Evolutionary conservation across 2,113 vertebrate species (phyloP).

Genomic region (Pogona vitticeps): DNA sequence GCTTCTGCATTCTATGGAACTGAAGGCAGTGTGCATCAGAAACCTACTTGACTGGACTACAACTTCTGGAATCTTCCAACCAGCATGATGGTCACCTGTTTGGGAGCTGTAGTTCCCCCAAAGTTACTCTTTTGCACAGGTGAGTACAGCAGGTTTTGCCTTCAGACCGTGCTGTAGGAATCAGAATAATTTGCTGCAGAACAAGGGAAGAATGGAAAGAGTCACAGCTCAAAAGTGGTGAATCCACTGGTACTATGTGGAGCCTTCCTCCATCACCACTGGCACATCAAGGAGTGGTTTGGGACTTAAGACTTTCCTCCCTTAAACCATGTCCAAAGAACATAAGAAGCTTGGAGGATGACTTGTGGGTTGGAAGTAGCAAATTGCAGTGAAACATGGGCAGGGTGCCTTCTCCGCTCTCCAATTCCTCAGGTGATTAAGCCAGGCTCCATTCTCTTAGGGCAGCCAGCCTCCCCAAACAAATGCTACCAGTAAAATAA

Average conservation of each 20-base stretch:
- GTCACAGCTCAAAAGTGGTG: neutral
- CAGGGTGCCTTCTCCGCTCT: neutral
- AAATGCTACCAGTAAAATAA: neutral
- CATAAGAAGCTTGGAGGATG: neutral
- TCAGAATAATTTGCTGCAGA: conserved; percentile 1
- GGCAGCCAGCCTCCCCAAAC: neutral
- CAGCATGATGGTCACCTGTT: too few species aligned
- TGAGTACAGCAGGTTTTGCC: neutral
- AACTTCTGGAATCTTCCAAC: too few species aligned
- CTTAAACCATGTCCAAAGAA: fast-evolving
- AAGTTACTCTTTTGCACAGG: too few species aligned
- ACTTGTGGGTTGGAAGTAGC: neutral
- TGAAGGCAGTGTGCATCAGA: too few species aligned
- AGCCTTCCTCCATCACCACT: neutral
- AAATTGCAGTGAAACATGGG: neutral
- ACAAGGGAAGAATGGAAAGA: neutral
- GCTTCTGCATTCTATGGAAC: too few species aligned
- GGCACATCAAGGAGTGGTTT: neutral
- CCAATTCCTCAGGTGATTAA: neutral
- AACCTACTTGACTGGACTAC: too few species aligned
- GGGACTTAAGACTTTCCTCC: neutral
- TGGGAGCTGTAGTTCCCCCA: too few species aligned
- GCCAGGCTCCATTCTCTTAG: neutral
- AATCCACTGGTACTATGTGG: neutral
- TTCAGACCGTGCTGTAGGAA: neutral